Base-by-base conservation (phyloP, 2,888 invertebrate genomes). In the Hylaea fasciaria region DNA sequence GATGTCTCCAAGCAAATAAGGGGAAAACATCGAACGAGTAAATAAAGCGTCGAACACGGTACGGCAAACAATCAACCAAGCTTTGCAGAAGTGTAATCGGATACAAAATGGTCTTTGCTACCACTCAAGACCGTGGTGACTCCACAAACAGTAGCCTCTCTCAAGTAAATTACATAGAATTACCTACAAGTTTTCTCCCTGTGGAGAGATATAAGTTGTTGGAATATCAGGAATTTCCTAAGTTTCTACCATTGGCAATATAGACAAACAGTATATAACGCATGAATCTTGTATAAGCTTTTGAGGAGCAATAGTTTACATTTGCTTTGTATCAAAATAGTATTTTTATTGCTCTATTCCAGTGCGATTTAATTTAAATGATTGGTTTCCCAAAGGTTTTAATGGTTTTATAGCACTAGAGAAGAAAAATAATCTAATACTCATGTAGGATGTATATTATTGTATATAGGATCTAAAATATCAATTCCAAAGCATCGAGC, bases 51-150 rank as follows among this genome's bases (percentile, higher is more conserved):
- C 69, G 72, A 73, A 66, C 65, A 74, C 70, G 74, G 77, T 68
- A 77, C 80, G 73, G 81, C 85, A 87, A 89, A 89, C 85, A 87
- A 85, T 81, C 84, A 80, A 78, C 79, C 76, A 78, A 77, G 69
- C 78, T 78, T 80, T 72, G 77, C 68, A 74, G 78, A 82, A 80
- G 72, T 82, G 87, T 86, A 89, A 87, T 87, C 84, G 81, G 87
- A 87, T 87, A 85, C 85, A 80, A 84, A 87, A 85, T 80, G 79
- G 75, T 80, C 77, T 76, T 78, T 74, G 76, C 76, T 74, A 75
- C 77, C 77, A 70, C 73, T 81, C 76, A 78, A 79, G 80, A 77
- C 69, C 69, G 75, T 64, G 64, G 71, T 70, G 76, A 77, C 79
- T 74, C 69, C 68, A 75, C 75, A 72, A 76, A 78, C 80, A 82